phyloP scores from a whole-genome alignment of 2,888 invertebrate genomes.

The Napeogenes sylphis region DNA sequence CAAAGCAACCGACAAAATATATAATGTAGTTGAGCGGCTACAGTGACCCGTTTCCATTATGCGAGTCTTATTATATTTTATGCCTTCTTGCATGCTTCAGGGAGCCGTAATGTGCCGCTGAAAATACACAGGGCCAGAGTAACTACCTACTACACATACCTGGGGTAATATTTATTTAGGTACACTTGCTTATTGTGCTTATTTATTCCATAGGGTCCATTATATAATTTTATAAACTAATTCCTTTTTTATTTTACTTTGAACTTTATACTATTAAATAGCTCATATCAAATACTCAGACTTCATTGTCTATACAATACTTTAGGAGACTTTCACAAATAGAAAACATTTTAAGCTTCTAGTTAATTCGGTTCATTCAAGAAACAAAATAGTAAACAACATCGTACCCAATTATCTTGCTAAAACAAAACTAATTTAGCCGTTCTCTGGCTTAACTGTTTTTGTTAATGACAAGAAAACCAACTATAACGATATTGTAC shows the following conservation, averaged over 20 bases:
- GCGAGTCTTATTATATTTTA: conserved; percentile 72
- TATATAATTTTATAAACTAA: conserved; percentile 24
- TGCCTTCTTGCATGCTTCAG: conserved; percentile 59
- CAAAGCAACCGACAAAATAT: neutral
- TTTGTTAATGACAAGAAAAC: conserved; percentile 16
- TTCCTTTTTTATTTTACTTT: no score
- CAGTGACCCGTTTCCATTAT: conserved; percentile 54
- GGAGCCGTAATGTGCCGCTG: conserved; percentile 56
- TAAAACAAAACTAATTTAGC: conserved; percentile 6
- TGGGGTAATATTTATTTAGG: conserved; percentile 48
- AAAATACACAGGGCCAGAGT: conserved; percentile 60
- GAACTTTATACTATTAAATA: no score
- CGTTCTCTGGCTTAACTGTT: conserved; percentile 13
- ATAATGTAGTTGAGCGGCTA: conserved; percentile 1
- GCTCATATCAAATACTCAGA: no score
- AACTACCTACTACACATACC: conserved; percentile 33
- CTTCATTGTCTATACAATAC: neutral
- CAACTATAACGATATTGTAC: conserved; percentile 12
- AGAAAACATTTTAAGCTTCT: neutral
- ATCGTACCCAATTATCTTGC: conserved; percentile 3
- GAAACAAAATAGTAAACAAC: conserved; percentile 1
- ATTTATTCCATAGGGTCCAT: conserved; percentile 30
- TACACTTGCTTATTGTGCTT: conserved; percentile 31
- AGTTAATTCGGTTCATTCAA: neutral
- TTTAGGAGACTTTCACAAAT: neutral